These are phyloP conservation scores for Drosophila cardini DNA, from an alignment of 1,140 invertebrate species.

Conservation along the genomic window DNA sequence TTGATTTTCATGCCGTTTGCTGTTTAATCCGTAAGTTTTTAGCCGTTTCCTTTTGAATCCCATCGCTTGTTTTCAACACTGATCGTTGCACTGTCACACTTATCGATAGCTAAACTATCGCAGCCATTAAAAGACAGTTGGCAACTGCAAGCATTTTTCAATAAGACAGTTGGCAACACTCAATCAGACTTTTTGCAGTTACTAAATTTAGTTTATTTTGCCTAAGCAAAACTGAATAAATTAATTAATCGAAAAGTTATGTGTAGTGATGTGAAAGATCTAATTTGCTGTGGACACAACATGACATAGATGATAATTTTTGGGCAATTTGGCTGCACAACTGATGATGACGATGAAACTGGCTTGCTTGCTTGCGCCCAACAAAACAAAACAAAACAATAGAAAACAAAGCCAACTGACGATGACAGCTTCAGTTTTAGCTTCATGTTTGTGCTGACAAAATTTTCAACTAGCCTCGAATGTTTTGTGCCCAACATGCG, in stretches of 20 bases:
- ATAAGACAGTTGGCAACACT: not conserved
- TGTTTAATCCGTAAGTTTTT: too few relatives aligned
- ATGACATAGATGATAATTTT: constrained; percentile 8
- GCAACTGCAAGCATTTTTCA: not conserved
- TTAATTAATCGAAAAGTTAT: not conserved
- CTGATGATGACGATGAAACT: not conserved
- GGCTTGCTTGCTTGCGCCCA: too few relatives aligned
- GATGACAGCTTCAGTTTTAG: constrained; percentile 31
- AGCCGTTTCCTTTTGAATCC: too few relatives aligned
- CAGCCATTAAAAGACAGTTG: not conserved
- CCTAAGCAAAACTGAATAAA: not conserved
- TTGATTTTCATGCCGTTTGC: too few relatives aligned
- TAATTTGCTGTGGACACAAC: not conserved
- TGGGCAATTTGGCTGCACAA: not conserved
- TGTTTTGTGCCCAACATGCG: constrained; percentile 32
- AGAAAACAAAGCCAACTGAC: constrained; percentile 12
- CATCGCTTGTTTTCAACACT: too few relatives aligned
- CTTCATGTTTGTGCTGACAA: constrained; percentile 18
- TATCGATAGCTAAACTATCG: not conserved
- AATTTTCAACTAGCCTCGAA: constrained; percentile 25
- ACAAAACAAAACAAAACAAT: constrained; percentile 5
- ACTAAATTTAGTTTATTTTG: not conserved
- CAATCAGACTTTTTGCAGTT: too few relatives aligned
- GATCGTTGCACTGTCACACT: not conserved
- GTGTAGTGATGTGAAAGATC: constrained; percentile 15